A percentile compares a stretch with the other conserved stretches of the same genome.
Evolutionary conservation across 2,797 vertebrate genomes (phyloP).

Genomic region (Sebastes hubbsi): DNA sequence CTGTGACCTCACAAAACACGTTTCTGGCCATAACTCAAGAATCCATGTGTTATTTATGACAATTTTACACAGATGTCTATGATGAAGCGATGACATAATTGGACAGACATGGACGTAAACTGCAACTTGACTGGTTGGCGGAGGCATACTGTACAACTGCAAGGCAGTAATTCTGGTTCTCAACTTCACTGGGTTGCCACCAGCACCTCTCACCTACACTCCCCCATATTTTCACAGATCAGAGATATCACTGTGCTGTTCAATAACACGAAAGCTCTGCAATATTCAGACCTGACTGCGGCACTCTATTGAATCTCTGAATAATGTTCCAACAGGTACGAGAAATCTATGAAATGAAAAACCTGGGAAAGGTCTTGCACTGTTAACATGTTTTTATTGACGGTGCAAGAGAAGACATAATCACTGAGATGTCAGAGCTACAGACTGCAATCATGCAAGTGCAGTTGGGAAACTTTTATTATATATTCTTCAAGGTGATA

Average conservation of each 20-base stretch:
- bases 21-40: too few species aligned
- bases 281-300: constrained; percentile 19
- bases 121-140: too few species aligned
- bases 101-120: too few species aligned
- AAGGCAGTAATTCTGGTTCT: not conserved
- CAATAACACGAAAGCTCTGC: constrained; percentile 16
- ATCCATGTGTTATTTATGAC: too few species aligned
- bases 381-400: not conserved
- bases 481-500: not conserved
- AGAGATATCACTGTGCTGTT: constrained; percentile 30
- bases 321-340: constrained; percentile 17
- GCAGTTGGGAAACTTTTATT: not conserved
- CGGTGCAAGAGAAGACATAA: not conserved
- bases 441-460: constrained; percentile 25
- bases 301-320: constrained; percentile 1
- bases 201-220: not conserved
- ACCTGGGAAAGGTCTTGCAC: not conserved
- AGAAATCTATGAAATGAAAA: not conserved
- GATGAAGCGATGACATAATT: too few species aligned
- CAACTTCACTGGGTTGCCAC: constrained; percentile 4
- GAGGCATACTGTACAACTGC: too few species aligned
- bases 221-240: constrained; percentile 12
- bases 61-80: too few species aligned
- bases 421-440: constrained; percentile 17
- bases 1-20: too few species aligned